Conservation (phyloP, 2,797 vertebrate genomes). For the Spinibarbus caldwelli region DNA sequence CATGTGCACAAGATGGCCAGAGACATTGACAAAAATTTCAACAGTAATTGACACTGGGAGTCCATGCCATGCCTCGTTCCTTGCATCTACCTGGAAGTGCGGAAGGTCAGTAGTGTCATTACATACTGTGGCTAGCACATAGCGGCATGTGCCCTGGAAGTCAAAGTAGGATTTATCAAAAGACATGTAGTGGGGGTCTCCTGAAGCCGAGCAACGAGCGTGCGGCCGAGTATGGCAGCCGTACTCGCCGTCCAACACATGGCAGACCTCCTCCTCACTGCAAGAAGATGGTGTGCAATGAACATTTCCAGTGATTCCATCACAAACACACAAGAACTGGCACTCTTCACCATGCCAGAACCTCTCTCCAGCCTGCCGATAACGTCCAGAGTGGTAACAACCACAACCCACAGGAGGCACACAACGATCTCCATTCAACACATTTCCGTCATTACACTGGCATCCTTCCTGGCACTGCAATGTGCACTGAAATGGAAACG, state of each 20-base stretch:
- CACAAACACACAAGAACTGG: conserved; percentile 65
- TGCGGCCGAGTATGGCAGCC: conserved; percentile 67
- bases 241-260: conserved; percentile 58
- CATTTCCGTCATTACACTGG: conserved; percentile 71
- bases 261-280: conserved; percentile 62
- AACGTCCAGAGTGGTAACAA: conserved; percentile 68
- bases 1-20: conserved; percentile 63
- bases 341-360: conserved; percentile 72
- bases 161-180: conserved; percentile 71
- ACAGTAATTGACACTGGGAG: conserved; percentile 64
- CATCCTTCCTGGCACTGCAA: conserved; percentile 74
- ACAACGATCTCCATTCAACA: conserved; percentile 68
- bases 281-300: conserved; percentile 64
- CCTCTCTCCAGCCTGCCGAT: conserved; percentile 58
- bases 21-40: conserved; percentile 65
- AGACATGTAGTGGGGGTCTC: conserved; percentile 75
- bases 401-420: conserved; percentile 70
- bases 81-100: conserved; percentile 66
- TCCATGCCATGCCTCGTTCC: conserved; percentile 44
- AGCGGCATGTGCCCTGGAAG: conserved; percentile 69
- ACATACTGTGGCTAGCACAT: conserved; percentile 74
- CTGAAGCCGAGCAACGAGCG: conserved; percentile 69
- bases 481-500: conserved; percentile 70
- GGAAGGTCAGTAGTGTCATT: conserved; percentile 68
- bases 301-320: conserved; percentile 63